Evolutionary conservation across 2,888 invertebrate genomes (phyloP).

Genomic region (Troglohyphantes excavatus): DNA sequence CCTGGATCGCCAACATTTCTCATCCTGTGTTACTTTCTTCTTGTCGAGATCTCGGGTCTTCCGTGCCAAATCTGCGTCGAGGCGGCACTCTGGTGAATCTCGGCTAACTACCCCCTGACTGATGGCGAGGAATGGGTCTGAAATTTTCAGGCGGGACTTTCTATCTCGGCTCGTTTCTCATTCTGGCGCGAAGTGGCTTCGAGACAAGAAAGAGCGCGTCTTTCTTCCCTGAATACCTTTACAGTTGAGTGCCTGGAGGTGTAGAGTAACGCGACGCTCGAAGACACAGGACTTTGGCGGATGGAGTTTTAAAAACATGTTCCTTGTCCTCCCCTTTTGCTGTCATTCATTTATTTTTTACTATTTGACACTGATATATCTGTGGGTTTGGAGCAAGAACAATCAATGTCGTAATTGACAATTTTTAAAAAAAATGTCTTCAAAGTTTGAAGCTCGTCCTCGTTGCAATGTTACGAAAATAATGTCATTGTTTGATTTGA

Average conservation of each 20-base stretch:
- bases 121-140: conserved; percentile 60
- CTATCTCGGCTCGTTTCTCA: background rate
- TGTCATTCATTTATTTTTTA: background rate
- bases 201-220: conserved; percentile 18
- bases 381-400: too few species aligned
- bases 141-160: conserved; percentile 33
- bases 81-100: conserved; percentile 13
- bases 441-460: too few species aligned
- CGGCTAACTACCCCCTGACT: conserved; percentile 61
- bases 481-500: too few species aligned
- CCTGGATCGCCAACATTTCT: conserved; percentile 37
- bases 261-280: background rate
- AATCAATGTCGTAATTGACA: too few species aligned
- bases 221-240: conserved; percentile 9
- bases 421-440: too few species aligned
- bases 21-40: conserved; percentile 2
- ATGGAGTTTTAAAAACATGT: background rate
- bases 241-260: background rate
- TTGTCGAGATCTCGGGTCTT: conserved; percentile 7
- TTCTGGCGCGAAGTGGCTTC: conserved; percentile 4
- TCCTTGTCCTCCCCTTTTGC: background rate
- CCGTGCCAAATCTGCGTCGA: conserved; percentile 58
- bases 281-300: background rate
- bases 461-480: too few species aligned
- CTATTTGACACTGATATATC: background rate